Evolutionary conservation across 2,797 vertebrate genomes (phyloP), one percentile per base, ranked within the genome.

Genomic region (Sebastes oblongus): DNA sequence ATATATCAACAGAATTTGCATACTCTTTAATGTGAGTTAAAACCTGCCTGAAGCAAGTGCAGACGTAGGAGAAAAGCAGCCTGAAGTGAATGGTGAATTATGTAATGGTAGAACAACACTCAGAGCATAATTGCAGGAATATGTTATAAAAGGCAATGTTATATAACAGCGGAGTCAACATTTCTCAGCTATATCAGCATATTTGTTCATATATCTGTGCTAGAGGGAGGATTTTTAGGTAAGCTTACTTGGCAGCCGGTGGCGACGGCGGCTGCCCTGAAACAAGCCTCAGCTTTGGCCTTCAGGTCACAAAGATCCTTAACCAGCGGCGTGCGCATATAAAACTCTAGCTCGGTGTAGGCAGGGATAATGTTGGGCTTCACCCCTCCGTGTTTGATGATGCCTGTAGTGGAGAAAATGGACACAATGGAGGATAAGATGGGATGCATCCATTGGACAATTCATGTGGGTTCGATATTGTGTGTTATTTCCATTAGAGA

Each of bases 331-430:
- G 97, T 95, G 71, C 96, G 96, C 83, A 97, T 89, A 86, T 96
- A 98, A 90, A 95, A 98, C 72, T 96, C 75, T 16, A 98, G 82
- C 71, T 98, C 97, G 3, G 96, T 90, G 84, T 97, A 97, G 89
- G 94, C 96, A 24, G 97, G 97, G 93, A 98, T 97, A 70, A 98
- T 97, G 90, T 97, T 98, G 72, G 97, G 96, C 88, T 96, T 97
- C 90, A 95, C 92, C 6, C 97, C 97, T 86, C 97, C 97, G 60
- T 97, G 96, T 94, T 95, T 97, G 93, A 98, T 98, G 93, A 98
- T 93, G 70, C 97, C 97, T 98, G 81, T 4, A 5, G 59, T 12
- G 42, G 65, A 79, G 56, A 42, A 30, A 50, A 82, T 24, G 16
- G 12, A 54, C 30, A 46, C 11, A 22, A 30, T 20, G 20, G 14